These are phyloP conservation scores for Synanthedon formicaeformis DNA, from an alignment of 2,888 invertebrate genomes.

Conservation along the genomic window DNA sequence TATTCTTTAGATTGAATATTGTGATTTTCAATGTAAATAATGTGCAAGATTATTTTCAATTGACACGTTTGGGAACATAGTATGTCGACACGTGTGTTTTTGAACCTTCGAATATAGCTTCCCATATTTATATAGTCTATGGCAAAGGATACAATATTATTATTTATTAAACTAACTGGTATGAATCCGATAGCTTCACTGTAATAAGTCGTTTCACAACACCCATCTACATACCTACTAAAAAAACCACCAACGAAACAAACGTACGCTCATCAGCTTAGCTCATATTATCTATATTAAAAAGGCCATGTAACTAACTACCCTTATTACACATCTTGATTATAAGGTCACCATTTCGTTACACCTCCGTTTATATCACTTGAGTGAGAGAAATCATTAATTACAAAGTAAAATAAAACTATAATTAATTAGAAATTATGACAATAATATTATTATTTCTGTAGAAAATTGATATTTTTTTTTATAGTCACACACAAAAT, in stretches of 20 bases:
- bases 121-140: conserved; percentile 11
- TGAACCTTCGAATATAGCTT: not conserved
- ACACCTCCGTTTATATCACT: conserved; percentile 61
- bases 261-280: conserved; percentile 42
- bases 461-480: conserved; percentile 54
- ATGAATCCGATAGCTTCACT: conserved; percentile 4
- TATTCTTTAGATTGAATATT: too few relatives aligned
- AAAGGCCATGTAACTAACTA: conserved; percentile 66
- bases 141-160: conserved; percentile 33
- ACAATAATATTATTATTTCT: conserved; percentile 30
- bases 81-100: too few relatives aligned
- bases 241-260: conserved; percentile 37
- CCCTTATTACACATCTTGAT: conserved; percentile 65
- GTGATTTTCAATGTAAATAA: too few relatives aligned
- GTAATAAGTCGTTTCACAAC: conserved; percentile 35
- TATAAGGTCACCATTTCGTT: conserved; percentile 64
- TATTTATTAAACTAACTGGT: not conserved
- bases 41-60: too few relatives aligned
- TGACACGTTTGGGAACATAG: too few relatives aligned
- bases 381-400: conserved; percentile 52
- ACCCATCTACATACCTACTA: conserved; percentile 22
- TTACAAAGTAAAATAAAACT: conserved; percentile 26
- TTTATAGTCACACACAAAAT: conserved; percentile 51
- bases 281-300: conserved; percentile 46
- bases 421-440: conserved; percentile 21